Percentiles rank a stretch among this genome's conserved stretches.
These are phyloP conservation scores for Drepana arcuata DNA, from an alignment of 1,140 invertebrate species.

Conservation along the genomic window DNA sequence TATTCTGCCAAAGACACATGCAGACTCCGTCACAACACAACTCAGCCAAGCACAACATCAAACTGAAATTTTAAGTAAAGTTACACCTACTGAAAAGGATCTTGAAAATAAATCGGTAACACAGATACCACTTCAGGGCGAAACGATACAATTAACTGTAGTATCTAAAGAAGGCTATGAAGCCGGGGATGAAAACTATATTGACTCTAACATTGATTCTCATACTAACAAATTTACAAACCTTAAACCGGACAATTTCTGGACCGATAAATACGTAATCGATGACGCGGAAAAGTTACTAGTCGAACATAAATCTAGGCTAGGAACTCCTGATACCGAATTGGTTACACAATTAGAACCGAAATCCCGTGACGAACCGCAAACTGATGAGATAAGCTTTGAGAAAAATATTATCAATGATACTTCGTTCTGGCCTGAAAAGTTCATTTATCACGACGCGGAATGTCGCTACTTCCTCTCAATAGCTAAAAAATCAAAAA, in stretches of 20 bases:
- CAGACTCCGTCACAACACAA: too few relatives aligned
- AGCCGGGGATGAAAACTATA: too few relatives aligned
- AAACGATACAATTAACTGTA: too few relatives aligned
- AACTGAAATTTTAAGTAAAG: too few relatives aligned
- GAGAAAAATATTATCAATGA: slow-evolving; percentile 67
- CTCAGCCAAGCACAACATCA: too few relatives aligned
- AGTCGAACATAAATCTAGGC: slow-evolving; percentile 19
- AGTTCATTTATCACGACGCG: slow-evolving; percentile 75
- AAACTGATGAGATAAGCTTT: slow-evolving; percentile 14
- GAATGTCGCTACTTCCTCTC: slow-evolving; percentile 73
- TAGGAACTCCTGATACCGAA: slow-evolving; percentile 15
- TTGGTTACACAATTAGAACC: slow-evolving; percentile 9
- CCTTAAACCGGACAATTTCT: slow-evolving; percentile 45
- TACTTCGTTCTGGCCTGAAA: slow-evolving; percentile 74
- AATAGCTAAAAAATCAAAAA: slow-evolving; percentile 62
- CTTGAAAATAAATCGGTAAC: too few relatives aligned
- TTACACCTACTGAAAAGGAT: too few relatives aligned
- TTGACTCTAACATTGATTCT: slow-evolving; percentile 29
- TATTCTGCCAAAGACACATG: too few relatives aligned
- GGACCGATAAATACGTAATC: slow-evolving; percentile 34
- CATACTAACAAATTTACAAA: slow-evolving; percentile 35
- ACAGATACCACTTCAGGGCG: too few relatives aligned
- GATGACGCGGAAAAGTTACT: slow-evolving; percentile 46
- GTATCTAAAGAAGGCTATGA: too few relatives aligned
- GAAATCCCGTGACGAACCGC: slow-evolving; percentile 3